Evolutionary conservation across 2,797 vertebrate genomes (phyloP).

Genomic region (Pseudotriccus pelzelni): DNA sequence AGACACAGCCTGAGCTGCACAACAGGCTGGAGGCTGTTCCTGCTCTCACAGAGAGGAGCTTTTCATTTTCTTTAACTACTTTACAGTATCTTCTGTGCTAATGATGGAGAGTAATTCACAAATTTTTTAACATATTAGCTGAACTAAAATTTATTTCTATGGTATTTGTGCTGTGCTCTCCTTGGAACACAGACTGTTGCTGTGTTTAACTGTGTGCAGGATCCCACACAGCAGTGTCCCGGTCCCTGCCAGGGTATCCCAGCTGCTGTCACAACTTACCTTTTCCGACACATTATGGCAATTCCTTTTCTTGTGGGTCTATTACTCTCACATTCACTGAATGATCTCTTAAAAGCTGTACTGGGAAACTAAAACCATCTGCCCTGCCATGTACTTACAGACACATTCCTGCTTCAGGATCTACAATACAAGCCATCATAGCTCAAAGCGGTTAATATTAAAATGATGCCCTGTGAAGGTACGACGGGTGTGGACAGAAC

Average conservation of each 20-base stretch:
- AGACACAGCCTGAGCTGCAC: neutral
- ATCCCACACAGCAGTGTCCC: accelerated
- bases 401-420: neutral
- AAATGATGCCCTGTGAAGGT: slow-evolving; percentile 18
- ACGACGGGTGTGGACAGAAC: slow-evolving; percentile 62
- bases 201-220: neutral
- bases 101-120: neutral
- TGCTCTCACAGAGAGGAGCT: neutral
- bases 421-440: neutral
- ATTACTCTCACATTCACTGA: neutral
- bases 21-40: neutral
- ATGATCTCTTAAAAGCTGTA: neutral
- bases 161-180: neutral
- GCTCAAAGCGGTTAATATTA: neutral
- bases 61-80: neutral
- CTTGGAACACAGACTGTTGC: neutral
- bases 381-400: neutral
- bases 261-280: neutral
- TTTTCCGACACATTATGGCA: neutral
- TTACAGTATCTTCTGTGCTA: neutral
- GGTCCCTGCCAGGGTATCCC: neutral
- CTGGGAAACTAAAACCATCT: neutral
- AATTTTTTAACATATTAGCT: neutral
- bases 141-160: neutral
- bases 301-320: neutral